Evolutionary conservation across 2,113 vertebrate species (phyloP), one percentile per base, ranked within the genome.

Genomic region (Nannospalax galili): DNA sequence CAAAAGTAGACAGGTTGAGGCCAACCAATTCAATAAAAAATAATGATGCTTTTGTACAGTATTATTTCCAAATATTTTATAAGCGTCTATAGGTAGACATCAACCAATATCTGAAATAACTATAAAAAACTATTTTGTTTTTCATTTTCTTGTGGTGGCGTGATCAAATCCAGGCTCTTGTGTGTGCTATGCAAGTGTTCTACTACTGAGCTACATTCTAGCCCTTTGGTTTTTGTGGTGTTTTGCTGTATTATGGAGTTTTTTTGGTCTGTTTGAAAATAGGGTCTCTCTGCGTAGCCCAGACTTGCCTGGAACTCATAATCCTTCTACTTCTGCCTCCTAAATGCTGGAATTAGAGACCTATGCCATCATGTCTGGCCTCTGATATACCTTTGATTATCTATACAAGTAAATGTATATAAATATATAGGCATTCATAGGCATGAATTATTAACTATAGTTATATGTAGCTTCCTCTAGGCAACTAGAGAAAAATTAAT

Each of bases 401-500:
- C 42, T 88, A 30, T 40, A 37, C 28, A 72, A 58, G 35, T 37
- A 90, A 85, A 56, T 85, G 14, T 80, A 56, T 40, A 37, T 40
- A 88, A 5, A 52, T 80, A n/a, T 12, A 56, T 56, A 72, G 30
- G 78, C 9, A 89, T 88, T 40, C 92, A 45, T 26, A 94, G n/a
- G 30, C 37, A 79, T 81, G 56, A 90, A 89, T 65, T 90, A 77
- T 75, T 94, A 89, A 73, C 32, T 37, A 19, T 73, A 93, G 35
- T 92, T 94, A 37, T 60, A 48, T 62, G 37, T 45, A 1, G 14
- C 73, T 96, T 96, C 72, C 37, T 86, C 79, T 89, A 70, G 69
- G 73, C 72, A 73, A 91, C 26, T 79, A 37, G 60, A 92, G 70
- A 84, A 88, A 96, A 73, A 72, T 58, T 91, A 82, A 79, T 42